Conservation (phyloP, 2,113 vertebrate species). For the Nettapus auritus region DNA sequence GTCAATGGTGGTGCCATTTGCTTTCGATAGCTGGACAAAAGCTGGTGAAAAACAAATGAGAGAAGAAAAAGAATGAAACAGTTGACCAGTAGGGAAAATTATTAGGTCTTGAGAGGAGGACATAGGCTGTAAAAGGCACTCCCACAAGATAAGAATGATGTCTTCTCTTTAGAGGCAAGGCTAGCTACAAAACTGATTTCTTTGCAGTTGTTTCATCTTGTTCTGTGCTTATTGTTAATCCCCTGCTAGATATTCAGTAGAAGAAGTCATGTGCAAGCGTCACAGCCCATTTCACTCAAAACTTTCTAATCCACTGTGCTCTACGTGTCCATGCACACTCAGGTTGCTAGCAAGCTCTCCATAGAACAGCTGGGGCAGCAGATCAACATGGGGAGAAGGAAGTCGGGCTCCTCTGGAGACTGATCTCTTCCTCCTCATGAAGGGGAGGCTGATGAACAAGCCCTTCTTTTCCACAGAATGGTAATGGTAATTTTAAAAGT, state of each 20-base stretch:
- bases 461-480: background rate
- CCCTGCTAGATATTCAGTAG: background rate
- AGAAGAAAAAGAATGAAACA: background rate
- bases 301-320: background rate
- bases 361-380: background rate
- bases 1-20: background rate
- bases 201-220: background rate
- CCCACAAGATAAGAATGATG: background rate
- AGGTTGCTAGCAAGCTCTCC: fast-evolving
- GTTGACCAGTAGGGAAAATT: background rate
- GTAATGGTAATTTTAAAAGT: background rate
- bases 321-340: fast-evolving
- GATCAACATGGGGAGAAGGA: fast-evolving
- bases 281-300: background rate
- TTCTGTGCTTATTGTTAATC: fast-evolving
- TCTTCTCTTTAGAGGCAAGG: background rate
- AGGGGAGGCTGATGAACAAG: background rate
- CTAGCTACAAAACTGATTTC: background rate
- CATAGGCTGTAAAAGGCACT: background rate
- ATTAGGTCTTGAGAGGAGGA: background rate
- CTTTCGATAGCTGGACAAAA: background rate
- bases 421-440: background rate
- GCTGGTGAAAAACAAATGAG: background rate
- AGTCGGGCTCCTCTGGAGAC: fast-evolving
- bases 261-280: fast-evolving